Conservation (phyloP, 1,140 invertebrate genomes). For the Paracyclopina nana region DNA sequence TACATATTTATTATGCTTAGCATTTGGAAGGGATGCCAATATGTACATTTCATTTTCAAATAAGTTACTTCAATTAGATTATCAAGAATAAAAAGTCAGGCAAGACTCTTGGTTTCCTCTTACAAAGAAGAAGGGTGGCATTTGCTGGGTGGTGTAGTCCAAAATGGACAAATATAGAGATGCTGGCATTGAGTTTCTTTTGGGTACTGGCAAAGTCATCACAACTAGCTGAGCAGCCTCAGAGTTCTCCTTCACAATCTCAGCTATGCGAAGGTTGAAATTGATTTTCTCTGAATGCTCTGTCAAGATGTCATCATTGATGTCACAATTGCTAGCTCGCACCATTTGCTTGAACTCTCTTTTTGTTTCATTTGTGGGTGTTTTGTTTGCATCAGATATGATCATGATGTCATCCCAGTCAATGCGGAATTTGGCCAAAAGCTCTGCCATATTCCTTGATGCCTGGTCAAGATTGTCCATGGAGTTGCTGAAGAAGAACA, state of each 20-base stretch:
- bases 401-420: constrained; percentile 75
- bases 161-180: constrained; percentile 87
- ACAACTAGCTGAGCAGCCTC: constrained; percentile 1
- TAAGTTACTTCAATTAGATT: too few relatives aligned
- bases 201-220: constrained; percentile 68
- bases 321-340: too few relatives aligned
- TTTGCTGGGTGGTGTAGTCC: constrained; percentile 61
- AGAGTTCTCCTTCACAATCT: constrained; percentile 11
- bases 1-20: too few relatives aligned
- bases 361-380: constrained; percentile 43
- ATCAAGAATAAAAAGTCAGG: constrained; percentile 79
- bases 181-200: constrained; percentile 65
- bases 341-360: constrained; percentile 48
- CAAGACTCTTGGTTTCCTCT: constrained; percentile 84
- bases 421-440: constrained; percentile 79
- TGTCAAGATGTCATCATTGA: constrained; percentile 30
- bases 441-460: constrained; percentile 57
- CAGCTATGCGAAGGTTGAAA: constrained; percentile 18
- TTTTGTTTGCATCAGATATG: constrained; percentile 57
- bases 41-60: too few relatives aligned
- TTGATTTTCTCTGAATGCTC: constrained; percentile 25
- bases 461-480: constrained; percentile 25
- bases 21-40: too few relatives aligned
- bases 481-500: constrained; percentile 72
- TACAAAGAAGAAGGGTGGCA: constrained; percentile 74